Base-by-base conservation (phyloP, 2,888 invertebrate species). In the Leucania comma region DNA sequence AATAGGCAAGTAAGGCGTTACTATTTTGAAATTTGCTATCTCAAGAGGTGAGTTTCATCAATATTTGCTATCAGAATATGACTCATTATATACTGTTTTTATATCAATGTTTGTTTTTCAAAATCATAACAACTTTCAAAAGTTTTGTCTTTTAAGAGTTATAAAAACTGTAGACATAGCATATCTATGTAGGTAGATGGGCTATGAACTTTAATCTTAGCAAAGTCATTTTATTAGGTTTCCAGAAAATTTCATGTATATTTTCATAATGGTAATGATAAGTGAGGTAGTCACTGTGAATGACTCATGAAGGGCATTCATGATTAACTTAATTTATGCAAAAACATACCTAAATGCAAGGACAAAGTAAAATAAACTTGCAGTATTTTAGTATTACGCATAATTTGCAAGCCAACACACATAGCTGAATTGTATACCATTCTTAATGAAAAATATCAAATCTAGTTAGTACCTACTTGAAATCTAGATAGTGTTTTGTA, bases 221-320 rank as follows among this genome's bases (percentile, higher is more conserved):
- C 9, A 42, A 75, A 53, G 48, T 1, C 51, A 51, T 1, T 61
- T 10, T 0, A 8, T 46, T 53, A 14, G n/a, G 61, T 51, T 57
- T 29, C 42, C 29, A 58, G 14, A 70, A 58, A 32, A 26, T 20
- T 48, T 14, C 12, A 50, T 46, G 1, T 24, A 32, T 3, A 53
- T 72, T 65, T 64, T 74, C 5, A 60, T 56, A 42, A 20, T 62
- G 2, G 9, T 51, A 51, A 51, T 26, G 38, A 68, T 68, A 58
- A 65, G 50, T 66, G 51, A 54, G 38, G 51, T 61, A 65, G 64
- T 58, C 60, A 56, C 5, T 51, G n/a, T 65, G 42, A 54, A 46
- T 65, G 38, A 76, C 54, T 65, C 69, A 59, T n/a, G 12, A 74
- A 80, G 67, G 67, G 50, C 61, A 80, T 63, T 48, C 20, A 60